These are phyloP conservation scores for Catharus minimus DNA, from an alignment of 2,113 vertebrate species.

Conservation along the genomic window DNA sequence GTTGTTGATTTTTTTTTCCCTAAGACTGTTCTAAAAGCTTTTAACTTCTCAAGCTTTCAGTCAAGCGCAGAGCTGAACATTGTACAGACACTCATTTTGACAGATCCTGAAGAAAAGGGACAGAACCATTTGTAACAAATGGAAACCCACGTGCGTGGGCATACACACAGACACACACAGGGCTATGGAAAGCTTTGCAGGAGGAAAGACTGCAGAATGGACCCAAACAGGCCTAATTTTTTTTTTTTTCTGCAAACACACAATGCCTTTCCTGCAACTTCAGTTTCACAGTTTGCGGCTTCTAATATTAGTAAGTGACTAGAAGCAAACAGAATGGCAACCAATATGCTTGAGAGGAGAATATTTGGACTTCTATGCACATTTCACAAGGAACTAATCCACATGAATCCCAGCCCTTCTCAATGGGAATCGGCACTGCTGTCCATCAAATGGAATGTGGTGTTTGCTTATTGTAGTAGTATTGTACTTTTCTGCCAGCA, in stretches of 20 bases:
- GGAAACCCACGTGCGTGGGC: not conserved
- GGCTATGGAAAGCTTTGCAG: not conserved
- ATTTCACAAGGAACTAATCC: not conserved
- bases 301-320: constrained; percentile 23
- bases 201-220: not conserved
- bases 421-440: not conserved
- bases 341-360: not conserved
- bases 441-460: constrained; percentile 1
- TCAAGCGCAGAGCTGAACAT: constrained; percentile 20
- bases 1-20: not conserved
- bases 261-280: not conserved
- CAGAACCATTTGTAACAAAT: not conserved
- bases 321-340: constrained; percentile 16
- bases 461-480: not conserved
- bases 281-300: not conserved
- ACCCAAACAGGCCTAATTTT: not conserved
- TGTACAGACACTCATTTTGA: constrained; percentile 22
- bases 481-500: not conserved
- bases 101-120: constrained; percentile 20
- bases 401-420: not conserved
- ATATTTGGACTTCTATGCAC: not conserved
- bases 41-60: constrained; percentile 52
- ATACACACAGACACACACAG: not conserved
- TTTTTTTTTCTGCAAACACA: not conserved
- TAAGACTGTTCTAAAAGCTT: constrained; percentile 50